Evolutionary conservation across 2,113 vertebrate genomes (phyloP), one percentile per base, ranked within the genome.

Genomic region (Notiomystis cincta): DNA sequence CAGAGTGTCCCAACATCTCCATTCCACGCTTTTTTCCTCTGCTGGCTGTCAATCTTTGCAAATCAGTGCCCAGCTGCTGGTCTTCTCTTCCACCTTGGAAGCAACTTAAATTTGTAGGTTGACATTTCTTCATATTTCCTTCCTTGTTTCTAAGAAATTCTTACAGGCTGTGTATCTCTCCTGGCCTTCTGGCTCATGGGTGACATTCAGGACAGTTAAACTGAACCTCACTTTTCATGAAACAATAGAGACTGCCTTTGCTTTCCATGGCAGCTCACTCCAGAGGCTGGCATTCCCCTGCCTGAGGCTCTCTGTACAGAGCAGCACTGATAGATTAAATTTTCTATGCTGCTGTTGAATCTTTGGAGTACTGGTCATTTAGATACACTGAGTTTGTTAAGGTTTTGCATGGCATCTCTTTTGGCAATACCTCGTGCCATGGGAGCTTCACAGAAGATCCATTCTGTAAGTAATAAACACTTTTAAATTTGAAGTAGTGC

Each of bases 141-240:
- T 80, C 58, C 40, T 80, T 1, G 2, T 79, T 80, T 90, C 28
- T 57, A n/a, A 57, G 40, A 50, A 40, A 20, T n/a, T 25, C 14
- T 31, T 80, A 15, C 0, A 69, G 40, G 15, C 25, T 3, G 0
- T 44, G 51, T 35, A 0, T 47, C 24, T 64, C 22, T 82, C 5
- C 17, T 42, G 13, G 38, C 62, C 6, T 37, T 27, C 72, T 77
- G 72, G 21, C 35, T 30, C 51, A 6, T 19, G 58, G 47, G 13
- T 25, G 24, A 21, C 57, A 19, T 13, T 77, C 80, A 48, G 35
- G 71, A 14, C 11, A 53, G n/a, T 56, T 44, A 48, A 73, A 50
- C n/a, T 21, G 62, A 83, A 7, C 45, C 54, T 56, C 28, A 10
- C 33, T 70, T 24, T 28, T 64, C 33, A 13, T 35, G 19, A 58